Percentiles rank a stretch among this genome's conserved stretches.
Evolutionary conservation across 2,113 vertebrate species (phyloP).

Genomic region (Sander lucioperca): DNA sequence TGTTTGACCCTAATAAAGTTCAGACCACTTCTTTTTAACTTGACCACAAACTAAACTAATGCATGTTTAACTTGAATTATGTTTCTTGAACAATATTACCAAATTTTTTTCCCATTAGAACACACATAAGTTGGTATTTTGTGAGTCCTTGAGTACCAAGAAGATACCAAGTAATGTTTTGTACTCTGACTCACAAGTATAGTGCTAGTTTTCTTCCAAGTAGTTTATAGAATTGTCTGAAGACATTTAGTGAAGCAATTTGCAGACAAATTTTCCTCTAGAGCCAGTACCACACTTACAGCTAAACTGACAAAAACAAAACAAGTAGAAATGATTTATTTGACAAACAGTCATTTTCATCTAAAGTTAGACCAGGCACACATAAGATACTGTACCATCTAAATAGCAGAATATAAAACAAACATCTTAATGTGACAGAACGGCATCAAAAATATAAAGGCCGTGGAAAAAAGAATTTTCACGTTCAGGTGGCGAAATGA

Average conservation of each 20-base stretch:
- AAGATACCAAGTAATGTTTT: not conserved
- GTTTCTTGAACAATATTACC: not conserved
- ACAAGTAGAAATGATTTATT: not conserved
- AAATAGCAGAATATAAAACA: constrained; percentile 8
- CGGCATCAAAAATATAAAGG: constrained; percentile 2
- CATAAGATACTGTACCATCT: constrained; percentile 28
- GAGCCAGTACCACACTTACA: constrained; percentile 6
- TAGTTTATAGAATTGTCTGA: not conserved
- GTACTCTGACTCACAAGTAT: not conserved
- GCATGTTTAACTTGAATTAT: not conserved
- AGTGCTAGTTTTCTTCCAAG: not conserved
- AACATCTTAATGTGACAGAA: constrained; percentile 22
- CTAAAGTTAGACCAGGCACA: constrained; percentile 13
- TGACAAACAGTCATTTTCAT: constrained; percentile 19
- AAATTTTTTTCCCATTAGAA: not conserved
- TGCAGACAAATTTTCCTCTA: constrained; percentile 1
- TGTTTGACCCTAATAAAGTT: constrained; percentile 11
- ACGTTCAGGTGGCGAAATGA: not conserved
- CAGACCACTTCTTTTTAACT: not conserved
- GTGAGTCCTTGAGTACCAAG: not conserved
- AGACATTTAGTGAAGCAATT: constrained; percentile 12
- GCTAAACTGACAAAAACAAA: constrained; percentile 9
- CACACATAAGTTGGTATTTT: not conserved
- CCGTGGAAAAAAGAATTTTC: not conserved
- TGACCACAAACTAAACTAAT: not conserved